phyloP scores from a whole-genome alignment of 1,140 invertebrate genomes.

The Campodea augens region DNA sequence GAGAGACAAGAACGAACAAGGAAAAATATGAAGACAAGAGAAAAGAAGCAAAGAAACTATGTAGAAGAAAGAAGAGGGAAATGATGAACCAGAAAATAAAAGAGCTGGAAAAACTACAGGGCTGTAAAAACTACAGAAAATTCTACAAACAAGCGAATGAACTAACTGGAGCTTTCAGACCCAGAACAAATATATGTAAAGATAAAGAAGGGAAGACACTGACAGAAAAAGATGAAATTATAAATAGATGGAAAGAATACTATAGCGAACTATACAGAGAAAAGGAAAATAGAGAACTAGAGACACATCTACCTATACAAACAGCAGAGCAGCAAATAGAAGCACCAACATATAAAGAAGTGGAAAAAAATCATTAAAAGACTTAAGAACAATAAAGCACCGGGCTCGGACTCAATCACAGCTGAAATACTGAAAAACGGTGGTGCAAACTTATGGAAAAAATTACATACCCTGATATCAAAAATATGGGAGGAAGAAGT shows the following conservation, averaged over 20 bases:
- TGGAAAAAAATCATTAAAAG: background rate
- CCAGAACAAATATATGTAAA: background rate
- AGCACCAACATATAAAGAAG: background rate
- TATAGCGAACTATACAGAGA: background rate
- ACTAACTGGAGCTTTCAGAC: background rate
- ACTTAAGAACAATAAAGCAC: background rate
- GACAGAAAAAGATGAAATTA: background rate
- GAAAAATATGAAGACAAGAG: background rate
- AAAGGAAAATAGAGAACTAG: background rate
- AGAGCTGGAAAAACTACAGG: background rate
- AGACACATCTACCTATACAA: background rate
- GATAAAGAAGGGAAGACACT: background rate
- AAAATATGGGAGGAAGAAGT: too few relatives aligned
- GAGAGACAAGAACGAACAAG: background rate
- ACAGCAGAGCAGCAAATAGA: background rate
- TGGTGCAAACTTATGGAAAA: background rate
- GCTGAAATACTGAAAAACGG: background rate
- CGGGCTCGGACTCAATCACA: background rate
- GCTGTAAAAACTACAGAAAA: background rate
- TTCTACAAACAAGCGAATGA: background rate
- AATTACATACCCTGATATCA: too few relatives aligned
- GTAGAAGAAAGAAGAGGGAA: background rate
- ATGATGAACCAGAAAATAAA: background rate
- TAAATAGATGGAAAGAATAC: background rate
- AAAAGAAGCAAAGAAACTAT: background rate